Evolutionary conservation across 2,797 vertebrate genomes (phyloP).

Genomic region (Eospalax fontanierii): DNA sequence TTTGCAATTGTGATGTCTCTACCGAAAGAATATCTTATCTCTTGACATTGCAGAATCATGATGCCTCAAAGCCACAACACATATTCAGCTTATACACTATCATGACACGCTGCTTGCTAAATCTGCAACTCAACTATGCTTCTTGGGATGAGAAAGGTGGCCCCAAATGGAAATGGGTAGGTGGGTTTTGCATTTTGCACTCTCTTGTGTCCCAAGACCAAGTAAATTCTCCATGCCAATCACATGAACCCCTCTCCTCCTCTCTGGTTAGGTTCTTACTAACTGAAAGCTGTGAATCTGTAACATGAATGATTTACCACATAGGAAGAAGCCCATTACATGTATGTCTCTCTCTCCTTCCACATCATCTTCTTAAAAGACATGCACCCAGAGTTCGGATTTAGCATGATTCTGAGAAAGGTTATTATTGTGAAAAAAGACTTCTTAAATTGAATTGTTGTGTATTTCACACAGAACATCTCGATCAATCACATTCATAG

Average conservation of each 20-base stretch:
- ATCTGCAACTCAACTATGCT: neutral
- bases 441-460: too few relatives aligned
- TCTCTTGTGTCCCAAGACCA: too few relatives aligned
- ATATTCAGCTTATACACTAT: neutral
- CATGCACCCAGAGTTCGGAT: neutral
- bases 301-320: neutral
- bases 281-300: neutral
- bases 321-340: neutral
- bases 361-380: neutral
- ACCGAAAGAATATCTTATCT: neutral
- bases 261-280: neutral
- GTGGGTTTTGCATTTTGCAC: neutral
- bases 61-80: neutral
- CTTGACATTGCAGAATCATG: neutral
- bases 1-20: neutral
- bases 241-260: neutral
- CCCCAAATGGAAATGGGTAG: neutral
- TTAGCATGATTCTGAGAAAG: neutral
- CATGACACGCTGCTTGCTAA: neutral
- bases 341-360: neutral
- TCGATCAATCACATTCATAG: too few relatives aligned
- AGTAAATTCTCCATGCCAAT: neutral
- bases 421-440: neutral
- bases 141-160: neutral
- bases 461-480: too few relatives aligned